These are phyloP conservation scores for Callyntrura sp. DNA, from an alignment of 2,888 invertebrate genomes.

Conservation along the genomic window DNA sequence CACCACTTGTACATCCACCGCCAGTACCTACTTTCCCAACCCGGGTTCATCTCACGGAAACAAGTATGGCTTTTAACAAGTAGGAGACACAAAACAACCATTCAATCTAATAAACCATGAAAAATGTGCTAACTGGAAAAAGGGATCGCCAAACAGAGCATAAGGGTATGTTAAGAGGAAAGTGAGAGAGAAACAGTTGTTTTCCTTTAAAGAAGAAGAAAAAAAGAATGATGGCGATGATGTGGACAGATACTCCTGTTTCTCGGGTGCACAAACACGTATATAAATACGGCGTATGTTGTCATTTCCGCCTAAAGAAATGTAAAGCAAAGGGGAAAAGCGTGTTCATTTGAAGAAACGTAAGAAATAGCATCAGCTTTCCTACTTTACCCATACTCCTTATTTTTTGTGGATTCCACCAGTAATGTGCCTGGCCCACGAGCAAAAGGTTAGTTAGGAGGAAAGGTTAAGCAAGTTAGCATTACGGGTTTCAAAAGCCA, in stretches of 20 bases:
- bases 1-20: not conserved
- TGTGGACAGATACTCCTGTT: constrained; percentile 47
- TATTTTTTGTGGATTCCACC: not conserved
- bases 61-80: constrained; percentile 47
- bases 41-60: constrained; percentile 8
- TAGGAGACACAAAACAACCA: constrained; percentile 52
- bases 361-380: not conserved
- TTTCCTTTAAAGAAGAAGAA: constrained; percentile 34
- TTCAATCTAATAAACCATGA: constrained; percentile 64
- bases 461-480: constrained; percentile 2
- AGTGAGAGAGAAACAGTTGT: constrained; percentile 28
- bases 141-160: constrained; percentile 38
- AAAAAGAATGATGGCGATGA: constrained; percentile 54
- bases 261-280: constrained; percentile 29
- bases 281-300: not conserved
- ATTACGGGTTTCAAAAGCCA: constrained; percentile 22
- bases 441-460: constrained; percentile 7
- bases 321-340: constrained; percentile 58
- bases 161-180: not conserved
- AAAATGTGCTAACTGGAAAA: constrained; percentile 52
- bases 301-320: constrained; percentile 21
- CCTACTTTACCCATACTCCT: not conserved
- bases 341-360: constrained; percentile 71
- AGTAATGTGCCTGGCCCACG: not conserved
- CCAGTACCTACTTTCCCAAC: not conserved